Evolutionary conservation across 1,140 invertebrate genomes (phyloP), one percentile per base, ranked within the genome.

Genomic region (Helicorthomorpha holstii): DNA sequence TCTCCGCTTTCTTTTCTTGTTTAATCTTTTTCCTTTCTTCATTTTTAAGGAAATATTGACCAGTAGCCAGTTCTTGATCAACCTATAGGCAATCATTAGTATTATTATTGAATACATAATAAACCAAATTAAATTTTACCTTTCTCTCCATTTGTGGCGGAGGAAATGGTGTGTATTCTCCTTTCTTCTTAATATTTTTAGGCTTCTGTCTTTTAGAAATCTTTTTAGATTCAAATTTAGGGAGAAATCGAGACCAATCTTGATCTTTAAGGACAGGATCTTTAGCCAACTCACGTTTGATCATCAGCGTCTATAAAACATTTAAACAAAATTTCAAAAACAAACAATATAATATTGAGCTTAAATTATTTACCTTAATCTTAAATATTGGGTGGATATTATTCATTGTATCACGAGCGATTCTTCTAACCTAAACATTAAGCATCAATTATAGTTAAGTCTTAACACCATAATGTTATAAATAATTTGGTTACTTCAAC

Each of bases 371-470:
- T 58, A 70, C 68, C 71, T 98, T 98, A 0, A 99, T 94, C 62
- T 96, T 96, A 64, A 98, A 98, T 64, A 98, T 93, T n/a, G 95
- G 95, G 74, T 99, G 95, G 54, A 98, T 81, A 66, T 99, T 99
- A 62, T 92, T 91, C 92, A 99, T 97, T 1, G 90, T 95, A 60
- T 99, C 94, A 64, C 89, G 81, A 3, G 92, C 88, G 60, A 99
- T 88, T 62, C 84, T 79, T 55, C 92, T 70, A 0, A 93, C 89
- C 70, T 76, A 50, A 53, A 57, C 61, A 45, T 54, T 47, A 21
- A 60, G 55, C 22, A 10, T 46, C 4, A 57, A 56, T 34, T 34
- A 34, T 34, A 7, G 7, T 16, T 34, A 16, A 34, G 7, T 16
- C 7, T 34, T 34, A 7, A n/a, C n/a, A n/a, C n/a, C n/a, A n/a